These are phyloP conservation scores for Recurvirostra avosetta DNA, from an alignment of 2,113 vertebrate genomes.

Conservation along the genomic window DNA sequence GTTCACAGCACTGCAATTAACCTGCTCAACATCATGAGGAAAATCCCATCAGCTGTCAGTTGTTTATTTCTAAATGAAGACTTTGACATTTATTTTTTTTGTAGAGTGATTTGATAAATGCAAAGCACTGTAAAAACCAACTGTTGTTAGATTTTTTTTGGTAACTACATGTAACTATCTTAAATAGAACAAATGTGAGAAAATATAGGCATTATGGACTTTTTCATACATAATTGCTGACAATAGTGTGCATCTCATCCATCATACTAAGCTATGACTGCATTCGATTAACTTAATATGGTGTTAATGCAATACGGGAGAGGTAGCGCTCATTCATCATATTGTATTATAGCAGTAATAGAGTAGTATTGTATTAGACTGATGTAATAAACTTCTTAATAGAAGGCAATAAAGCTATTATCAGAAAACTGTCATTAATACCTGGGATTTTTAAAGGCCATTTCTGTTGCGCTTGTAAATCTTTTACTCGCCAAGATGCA, in stretches of 20 bases:
- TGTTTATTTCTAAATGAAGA: neutral
- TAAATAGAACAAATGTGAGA: neutral
- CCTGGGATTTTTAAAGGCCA: slow-evolving; percentile 26
- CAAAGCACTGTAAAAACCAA: neutral
- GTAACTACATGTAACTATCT: neutral
- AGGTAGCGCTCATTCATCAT: slow-evolving; percentile 66
- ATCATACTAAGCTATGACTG: slow-evolving; percentile 50
- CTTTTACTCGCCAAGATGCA: slow-evolving; percentile 23
- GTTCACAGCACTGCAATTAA: neutral
- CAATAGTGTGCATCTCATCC: slow-evolving; percentile 47
- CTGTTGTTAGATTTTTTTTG: neutral
- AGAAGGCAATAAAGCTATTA: slow-evolving; percentile 32
- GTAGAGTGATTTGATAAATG: neutral
- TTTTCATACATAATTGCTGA: slow-evolving; percentile 28
- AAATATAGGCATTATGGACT: neutral
- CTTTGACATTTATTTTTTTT: neutral
- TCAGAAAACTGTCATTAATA: slow-evolving; percentile 50
- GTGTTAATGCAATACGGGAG: slow-evolving; percentile 58
- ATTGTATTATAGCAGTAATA: slow-evolving; percentile 46
- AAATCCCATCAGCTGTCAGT: neutral
- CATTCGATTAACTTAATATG: slow-evolving; percentile 46
- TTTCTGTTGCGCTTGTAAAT: slow-evolving; percentile 40
- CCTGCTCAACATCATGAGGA: neutral
- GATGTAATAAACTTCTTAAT: slow-evolving; percentile 62
- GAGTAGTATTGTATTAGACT: slow-evolving; percentile 44